Conservation (phyloP, 2,797 vertebrate genomes). For the Pseudotriccus pelzelni region DNA sequence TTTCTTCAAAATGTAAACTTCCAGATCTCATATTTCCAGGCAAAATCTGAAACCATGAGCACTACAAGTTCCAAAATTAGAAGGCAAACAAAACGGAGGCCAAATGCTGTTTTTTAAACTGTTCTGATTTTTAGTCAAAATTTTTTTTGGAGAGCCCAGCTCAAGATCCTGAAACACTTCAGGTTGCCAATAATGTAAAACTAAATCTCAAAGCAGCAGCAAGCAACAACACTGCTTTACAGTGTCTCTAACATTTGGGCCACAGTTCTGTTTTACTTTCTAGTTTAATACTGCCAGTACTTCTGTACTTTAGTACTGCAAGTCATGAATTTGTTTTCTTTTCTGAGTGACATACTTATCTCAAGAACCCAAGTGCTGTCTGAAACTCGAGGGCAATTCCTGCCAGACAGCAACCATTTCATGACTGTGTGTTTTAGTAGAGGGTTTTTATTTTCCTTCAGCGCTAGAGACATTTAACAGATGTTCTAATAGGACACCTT, state of each 20-base stretch:
- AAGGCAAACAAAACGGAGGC: slow-evolving; percentile 62
- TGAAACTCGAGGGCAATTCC: neutral
- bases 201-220: slow-evolving; percentile 19
- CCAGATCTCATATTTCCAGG: slow-evolving; percentile 52
- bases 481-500: neutral
- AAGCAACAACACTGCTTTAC: neutral
- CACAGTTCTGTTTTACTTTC: neutral
- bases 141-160: slow-evolving; percentile 54
- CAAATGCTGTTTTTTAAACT: slow-evolving; percentile 66
- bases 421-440: neutral
- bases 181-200: slow-evolving; percentile 40
- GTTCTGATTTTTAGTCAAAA: slow-evolving; percentile 58
- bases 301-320: neutral
- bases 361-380: neutral
- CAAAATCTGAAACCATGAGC: slow-evolving; percentile 61
- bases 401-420: neutral
- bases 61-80: slow-evolving; percentile 63
- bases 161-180: slow-evolving; percentile 28
- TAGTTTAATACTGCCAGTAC: neutral
- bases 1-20: slow-evolving; percentile 68
- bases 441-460: neutral
- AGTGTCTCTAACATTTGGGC: neutral
- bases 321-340: neutral
- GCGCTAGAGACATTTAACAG: neutral
- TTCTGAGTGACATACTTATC: neutral